Conservation (phyloP, 2,113 vertebrate species). For the Egretta garzetta region DNA sequence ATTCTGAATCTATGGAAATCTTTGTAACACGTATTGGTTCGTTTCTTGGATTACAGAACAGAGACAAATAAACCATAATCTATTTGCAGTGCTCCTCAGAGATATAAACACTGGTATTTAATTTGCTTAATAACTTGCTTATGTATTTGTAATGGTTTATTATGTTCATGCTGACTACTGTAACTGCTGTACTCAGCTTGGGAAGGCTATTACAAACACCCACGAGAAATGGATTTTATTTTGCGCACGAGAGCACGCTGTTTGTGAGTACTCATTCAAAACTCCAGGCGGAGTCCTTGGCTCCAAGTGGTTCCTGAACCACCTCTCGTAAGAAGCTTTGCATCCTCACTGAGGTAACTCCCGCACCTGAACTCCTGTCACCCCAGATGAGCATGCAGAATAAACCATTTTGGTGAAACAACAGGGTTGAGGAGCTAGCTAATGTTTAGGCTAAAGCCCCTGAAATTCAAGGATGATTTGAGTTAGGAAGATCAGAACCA, state of each 20-base stretch:
- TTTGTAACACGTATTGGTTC: not conserved
- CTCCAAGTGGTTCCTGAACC: not conserved
- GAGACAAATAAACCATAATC: not conserved
- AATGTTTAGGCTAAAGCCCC: not conserved
- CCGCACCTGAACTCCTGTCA: not conserved
- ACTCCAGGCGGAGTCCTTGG: not conserved
- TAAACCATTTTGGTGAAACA: not conserved
- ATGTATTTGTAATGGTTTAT: slow-evolving; percentile 12
- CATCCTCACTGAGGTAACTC: not conserved
- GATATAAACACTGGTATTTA: not conserved
- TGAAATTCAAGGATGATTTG: not conserved
- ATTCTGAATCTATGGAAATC: not conserved
- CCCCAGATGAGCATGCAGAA: not conserved
- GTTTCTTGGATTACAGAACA: not conserved
- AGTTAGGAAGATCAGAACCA: not conserved
- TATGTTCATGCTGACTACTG: not conserved
- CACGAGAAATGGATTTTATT: not conserved
- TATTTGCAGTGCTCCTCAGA: not conserved
- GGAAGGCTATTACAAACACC: not conserved
- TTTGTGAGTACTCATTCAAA: not conserved
- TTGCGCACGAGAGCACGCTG: not conserved
- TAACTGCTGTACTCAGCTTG: not conserved
- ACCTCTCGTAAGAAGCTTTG: not conserved
- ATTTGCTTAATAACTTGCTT: slow-evolving; percentile 25
- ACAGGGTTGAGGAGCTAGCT: not conserved